Conservation (phyloP, 2,888 invertebrate genomes). For the Diabrotica balteata region DNA sequence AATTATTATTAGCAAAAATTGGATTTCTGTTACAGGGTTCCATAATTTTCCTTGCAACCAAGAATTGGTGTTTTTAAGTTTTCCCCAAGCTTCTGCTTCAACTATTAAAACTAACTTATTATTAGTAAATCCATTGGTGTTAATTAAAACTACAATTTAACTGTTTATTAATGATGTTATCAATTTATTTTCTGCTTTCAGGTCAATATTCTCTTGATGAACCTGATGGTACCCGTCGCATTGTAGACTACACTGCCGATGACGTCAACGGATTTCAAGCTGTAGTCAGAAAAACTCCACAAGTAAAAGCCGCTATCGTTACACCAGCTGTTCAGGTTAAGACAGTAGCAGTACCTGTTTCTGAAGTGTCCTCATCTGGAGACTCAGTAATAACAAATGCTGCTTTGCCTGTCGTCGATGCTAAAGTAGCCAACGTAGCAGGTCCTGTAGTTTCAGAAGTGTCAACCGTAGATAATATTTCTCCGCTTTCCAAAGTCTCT, state of each 20-base stretch:
- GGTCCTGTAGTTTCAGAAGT: too few species aligned
- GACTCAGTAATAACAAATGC: conserved; percentile 43
- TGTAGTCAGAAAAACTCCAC: conserved; percentile 63
- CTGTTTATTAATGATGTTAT: too few species aligned
- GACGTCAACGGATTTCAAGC: conserved; percentile 65
- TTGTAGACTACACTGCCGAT: conserved; percentile 55
- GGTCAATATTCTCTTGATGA: conserved; percentile 62
- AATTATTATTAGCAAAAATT: too few species aligned
- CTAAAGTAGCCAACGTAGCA: conserved; percentile 41
- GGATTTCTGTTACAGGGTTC: too few species aligned
- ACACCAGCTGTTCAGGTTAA: conserved; percentile 32
- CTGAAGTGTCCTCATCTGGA: conserved; percentile 13
- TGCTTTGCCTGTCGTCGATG: conserved; percentile 7
- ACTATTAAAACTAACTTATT: too few species aligned
- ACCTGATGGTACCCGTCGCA: conserved; percentile 71
- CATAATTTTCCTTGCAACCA: too few species aligned
- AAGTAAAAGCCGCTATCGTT: conserved; percentile 57
- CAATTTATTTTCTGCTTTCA: conserved; percentile 11
- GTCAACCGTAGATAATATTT: too few species aligned
- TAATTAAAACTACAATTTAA: too few species aligned
- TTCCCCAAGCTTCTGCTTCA: too few species aligned
- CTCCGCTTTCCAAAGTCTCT: background rate
- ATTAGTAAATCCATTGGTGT: too few species aligned
- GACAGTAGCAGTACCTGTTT: conserved; percentile 21
- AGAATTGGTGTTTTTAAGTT: too few species aligned